phyloP scores from a whole-genome alignment of 2,113 vertebrate species.

The Tringa solitaria region DNA sequence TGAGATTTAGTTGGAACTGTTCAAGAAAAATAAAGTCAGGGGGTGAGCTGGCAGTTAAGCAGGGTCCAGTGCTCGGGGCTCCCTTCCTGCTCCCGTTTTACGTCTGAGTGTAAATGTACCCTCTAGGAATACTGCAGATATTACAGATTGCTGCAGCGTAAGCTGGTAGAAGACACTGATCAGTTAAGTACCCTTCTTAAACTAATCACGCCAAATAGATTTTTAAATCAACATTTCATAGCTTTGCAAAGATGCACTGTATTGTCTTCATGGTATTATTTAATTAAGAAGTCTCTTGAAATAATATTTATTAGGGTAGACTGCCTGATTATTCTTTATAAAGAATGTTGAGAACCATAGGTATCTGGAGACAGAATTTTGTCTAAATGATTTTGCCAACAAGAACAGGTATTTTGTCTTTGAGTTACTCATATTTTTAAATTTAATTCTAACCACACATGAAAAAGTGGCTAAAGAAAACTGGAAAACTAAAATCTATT shows the following conservation, averaged over 20 bases:
- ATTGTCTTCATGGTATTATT: not conserved
- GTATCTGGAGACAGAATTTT: not conserved
- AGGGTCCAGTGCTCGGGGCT: not conserved
- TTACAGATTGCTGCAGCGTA: not conserved
- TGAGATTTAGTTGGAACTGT: not conserved
- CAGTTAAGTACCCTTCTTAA: conserved; percentile 15
- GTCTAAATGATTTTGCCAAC: not conserved
- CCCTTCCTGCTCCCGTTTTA: not conserved
- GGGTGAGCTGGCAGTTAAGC: not conserved
- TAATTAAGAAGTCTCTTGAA: conserved; percentile 35
- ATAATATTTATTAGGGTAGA: not conserved
- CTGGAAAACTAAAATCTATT: not conserved
- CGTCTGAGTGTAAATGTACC: not conserved
- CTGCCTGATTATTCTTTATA: not conserved
- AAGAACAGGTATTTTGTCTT: not conserved
- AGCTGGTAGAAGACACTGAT: not conserved
- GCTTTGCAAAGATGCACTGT: not conserved
- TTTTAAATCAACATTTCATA: conserved; percentile 17
- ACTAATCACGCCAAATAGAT: not conserved
- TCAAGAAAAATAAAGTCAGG: not conserved
- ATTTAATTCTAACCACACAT: not conserved
- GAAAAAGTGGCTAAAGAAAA: not conserved
- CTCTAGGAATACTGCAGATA: not conserved
- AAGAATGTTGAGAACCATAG: not conserved
- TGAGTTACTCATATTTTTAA: not conserved